These are phyloP conservation scores for Octopus sinensis DNA, from an alignment of 1,140 invertebrate genomes.

Conservation along the genomic window DNA sequence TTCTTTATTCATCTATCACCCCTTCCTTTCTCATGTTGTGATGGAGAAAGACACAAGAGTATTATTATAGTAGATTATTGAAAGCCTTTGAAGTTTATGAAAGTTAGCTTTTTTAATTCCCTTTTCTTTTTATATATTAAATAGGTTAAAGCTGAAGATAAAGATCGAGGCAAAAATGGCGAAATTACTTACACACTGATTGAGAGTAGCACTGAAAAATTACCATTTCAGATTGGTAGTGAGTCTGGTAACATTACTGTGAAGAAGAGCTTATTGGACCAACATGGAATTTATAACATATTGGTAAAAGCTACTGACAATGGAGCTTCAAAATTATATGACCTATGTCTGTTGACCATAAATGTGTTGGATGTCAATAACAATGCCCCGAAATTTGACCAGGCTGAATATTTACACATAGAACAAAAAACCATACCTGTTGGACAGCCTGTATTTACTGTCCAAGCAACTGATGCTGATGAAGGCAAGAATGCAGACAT, in stretches of 20 bases:
- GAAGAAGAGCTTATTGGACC: neutral
- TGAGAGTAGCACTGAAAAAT: neutral
- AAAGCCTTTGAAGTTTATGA: too few relatives aligned
- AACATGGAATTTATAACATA: neutral
- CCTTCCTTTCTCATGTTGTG: too few relatives aligned
- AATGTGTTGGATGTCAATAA: slow-evolving; percentile 84
- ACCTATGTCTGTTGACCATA: slow-evolving; percentile 61
- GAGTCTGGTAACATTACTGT: neutral
- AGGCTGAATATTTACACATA: slow-evolving; percentile 74
- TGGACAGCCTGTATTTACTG: slow-evolving; percentile 60
- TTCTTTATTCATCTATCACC: too few relatives aligned
- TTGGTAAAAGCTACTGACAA: neutral
- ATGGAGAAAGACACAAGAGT: too few relatives aligned
- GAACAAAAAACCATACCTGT: slow-evolving; percentile 47
- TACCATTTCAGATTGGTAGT: neutral
- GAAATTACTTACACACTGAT: slow-evolving; percentile 32
- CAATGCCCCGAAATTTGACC: slow-evolving; percentile 79
- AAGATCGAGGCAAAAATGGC: slow-evolving; percentile 39
- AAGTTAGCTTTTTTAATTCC: too few relatives aligned
- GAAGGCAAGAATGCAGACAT: slow-evolving; percentile 79
- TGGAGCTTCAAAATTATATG: neutral
- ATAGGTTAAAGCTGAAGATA: slow-evolving; percentile 41
- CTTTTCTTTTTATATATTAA: neutral
- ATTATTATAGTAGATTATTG: too few relatives aligned
- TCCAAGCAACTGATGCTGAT: slow-evolving; percentile 79